Conservation (phyloP, 1,140 invertebrate species). For the Megathymus violae region DNA sequence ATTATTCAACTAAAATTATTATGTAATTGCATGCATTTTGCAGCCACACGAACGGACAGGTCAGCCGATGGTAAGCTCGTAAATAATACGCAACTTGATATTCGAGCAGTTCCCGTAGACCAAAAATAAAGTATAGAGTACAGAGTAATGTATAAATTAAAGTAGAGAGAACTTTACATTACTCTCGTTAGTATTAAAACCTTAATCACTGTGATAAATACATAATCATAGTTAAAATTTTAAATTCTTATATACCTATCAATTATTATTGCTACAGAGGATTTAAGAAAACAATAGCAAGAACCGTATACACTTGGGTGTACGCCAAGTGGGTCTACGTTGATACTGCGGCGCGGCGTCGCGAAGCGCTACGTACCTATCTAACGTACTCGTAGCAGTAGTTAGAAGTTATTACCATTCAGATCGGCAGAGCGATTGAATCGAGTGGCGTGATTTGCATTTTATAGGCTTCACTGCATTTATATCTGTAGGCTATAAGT, state of each 20-base stretch:
- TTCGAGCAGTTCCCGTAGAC: no score
- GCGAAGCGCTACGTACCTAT: slow-evolving; percentile 6
- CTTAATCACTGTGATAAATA: no score
- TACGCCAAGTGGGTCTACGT: slow-evolving; percentile 23
- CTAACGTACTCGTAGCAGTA: slow-evolving; percentile 18
- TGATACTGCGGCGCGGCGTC: slow-evolving; percentile 10
- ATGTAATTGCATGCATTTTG: no score
- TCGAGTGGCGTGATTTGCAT: slow-evolving; percentile 24
- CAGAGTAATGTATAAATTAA: no score
- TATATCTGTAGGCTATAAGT: slow-evolving; percentile 3
- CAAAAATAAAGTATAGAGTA: no score
- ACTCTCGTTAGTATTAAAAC: no score
- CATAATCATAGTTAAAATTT: background rate
- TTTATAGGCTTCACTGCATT: slow-evolving; percentile 21
- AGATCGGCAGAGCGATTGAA: slow-evolving; percentile 32
- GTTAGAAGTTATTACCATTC: slow-evolving; percentile 31
- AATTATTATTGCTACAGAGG: background rate
- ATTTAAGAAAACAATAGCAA: slow-evolving; percentile 8
- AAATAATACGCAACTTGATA: no score
- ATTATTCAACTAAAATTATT: no score
- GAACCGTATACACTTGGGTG: background rate
- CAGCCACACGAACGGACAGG: no score
- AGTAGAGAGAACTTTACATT: no score
- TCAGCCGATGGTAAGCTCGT: no score
- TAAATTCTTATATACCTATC: background rate